Evolutionary conservation across 37 sponge, comb jelly and placozoan species (phyloP).

Genomic region (Petrosia ficiformis): DNA sequence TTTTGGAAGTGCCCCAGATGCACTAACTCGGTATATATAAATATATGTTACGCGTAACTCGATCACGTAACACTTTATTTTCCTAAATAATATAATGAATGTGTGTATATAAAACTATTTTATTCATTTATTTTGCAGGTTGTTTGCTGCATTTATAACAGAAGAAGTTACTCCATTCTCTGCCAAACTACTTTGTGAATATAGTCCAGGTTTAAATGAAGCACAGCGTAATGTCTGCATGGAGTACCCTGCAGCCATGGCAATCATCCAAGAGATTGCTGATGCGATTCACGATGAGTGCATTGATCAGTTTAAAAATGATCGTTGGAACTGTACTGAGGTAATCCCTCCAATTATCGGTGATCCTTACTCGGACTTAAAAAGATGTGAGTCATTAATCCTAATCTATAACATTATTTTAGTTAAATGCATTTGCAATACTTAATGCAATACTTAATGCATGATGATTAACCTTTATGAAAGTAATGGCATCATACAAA

Average conservation of each 20-base stretch:
- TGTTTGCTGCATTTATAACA: background rate
- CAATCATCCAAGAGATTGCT: background rate
- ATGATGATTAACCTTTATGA: slow-evolving; percentile 2
- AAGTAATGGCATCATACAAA: background rate
- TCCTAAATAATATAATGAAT: too few relatives aligned
- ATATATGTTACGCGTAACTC: too few relatives aligned
- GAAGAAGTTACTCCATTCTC: background rate
- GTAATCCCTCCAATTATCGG: slow-evolving; percentile 15
- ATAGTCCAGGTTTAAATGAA: slow-evolving; percentile 11
- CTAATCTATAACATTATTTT: too few relatives aligned
- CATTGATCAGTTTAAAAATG: slow-evolving; percentile 38
- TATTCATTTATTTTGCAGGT: background rate
- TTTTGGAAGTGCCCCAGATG: too few relatives aligned
- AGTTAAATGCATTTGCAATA: too few relatives aligned
- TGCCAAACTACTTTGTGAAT: slow-evolving; percentile 1
- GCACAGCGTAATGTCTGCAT: slow-evolving; percentile 30
- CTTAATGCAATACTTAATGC: too few relatives aligned
- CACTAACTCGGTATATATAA: too few relatives aligned
- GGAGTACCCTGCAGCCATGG: slow-evolving; percentile 12
- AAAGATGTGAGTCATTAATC: slow-evolving; percentile 1
- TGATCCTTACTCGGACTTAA: background rate
- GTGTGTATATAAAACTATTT: background rate
- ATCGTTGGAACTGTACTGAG: slow-evolving; percentile 44
- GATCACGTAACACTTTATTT: too few relatives aligned
- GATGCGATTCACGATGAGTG: slow-evolving; percentile 12